Evolutionary conservation across 1,140 invertebrate genomes (phyloP).

Genomic region (Orius insidiosus): DNA sequence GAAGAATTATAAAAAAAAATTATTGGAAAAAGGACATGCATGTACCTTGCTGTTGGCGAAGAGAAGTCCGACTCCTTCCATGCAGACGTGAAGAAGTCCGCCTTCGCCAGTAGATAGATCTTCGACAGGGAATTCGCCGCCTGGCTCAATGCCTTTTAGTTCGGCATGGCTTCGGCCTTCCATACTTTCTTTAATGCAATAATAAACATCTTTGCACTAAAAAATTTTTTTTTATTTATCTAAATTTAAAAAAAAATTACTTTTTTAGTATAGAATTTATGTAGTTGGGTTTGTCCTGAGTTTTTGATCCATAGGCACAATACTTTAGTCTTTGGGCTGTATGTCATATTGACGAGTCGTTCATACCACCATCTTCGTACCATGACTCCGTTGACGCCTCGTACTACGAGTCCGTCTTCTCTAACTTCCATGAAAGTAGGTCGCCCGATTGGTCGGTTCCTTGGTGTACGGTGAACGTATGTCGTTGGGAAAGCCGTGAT

Average conservation of each 20-base stretch:
- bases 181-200: slow-evolving; percentile 97
- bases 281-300: slow-evolving; percentile 79
- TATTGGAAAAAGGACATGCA: slow-evolving; percentile 7
- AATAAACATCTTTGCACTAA: slow-evolving; percentile 96
- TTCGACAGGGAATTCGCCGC: slow-evolving; percentile 96
- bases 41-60: slow-evolving; percentile 98
- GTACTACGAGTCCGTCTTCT: slow-evolving; percentile 19
- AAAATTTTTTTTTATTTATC: too few species aligned
- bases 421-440: slow-evolving; percentile 83
- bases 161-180: slow-evolving; percentile 67
- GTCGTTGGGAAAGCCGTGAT: slow-evolving; percentile 81
- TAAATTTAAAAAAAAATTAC: slow-evolving; percentile 31
- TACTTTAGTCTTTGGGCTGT: slow-evolving; percentile 93
- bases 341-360: slow-evolving; percentile 97
- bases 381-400: slow-evolving; percentile 85
- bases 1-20: background rate
- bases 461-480: slow-evolving; percentile 94
- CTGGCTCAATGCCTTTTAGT: slow-evolving; percentile 60
- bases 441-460: slow-evolving; percentile 80
- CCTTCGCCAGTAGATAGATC: slow-evolving; percentile 93
- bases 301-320: slow-evolving; percentile 88
- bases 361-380: slow-evolving; percentile 99
- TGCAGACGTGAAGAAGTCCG: slow-evolving; percentile 94
- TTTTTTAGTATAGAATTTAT: slow-evolving; percentile 99
- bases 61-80: slow-evolving; percentile 94